Percentiles rank a stretch among this genome's conserved stretches.
These are phyloP conservation scores for Melopsittacus undulatus DNA, from an alignment of 2,797 vertebrate species.

Conservation along the genomic window DNA sequence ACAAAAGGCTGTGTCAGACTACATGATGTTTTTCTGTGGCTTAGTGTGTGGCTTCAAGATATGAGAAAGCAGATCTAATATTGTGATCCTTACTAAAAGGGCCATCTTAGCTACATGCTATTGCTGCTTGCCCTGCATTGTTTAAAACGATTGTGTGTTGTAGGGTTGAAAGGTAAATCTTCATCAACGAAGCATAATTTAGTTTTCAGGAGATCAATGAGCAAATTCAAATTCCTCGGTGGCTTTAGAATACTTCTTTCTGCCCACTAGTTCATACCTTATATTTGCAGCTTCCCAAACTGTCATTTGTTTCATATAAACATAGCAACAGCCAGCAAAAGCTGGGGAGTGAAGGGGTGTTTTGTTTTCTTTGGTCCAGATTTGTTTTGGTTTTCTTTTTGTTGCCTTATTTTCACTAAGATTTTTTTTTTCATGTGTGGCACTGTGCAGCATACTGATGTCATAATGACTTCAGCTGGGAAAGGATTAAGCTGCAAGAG, in stretches of 20 bases:
- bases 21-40: not conserved
- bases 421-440: not conserved
- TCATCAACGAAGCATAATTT: not conserved
- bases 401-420: not conserved
- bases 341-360: rapidly evolving
- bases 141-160: rapidly evolving
- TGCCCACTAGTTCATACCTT: not conserved
- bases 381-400: not conserved
- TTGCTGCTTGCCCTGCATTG: not conserved
- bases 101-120: not conserved
- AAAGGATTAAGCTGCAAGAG: not conserved
- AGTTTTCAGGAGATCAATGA: not conserved
- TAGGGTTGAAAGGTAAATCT: not conserved
- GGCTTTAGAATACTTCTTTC: not conserved
- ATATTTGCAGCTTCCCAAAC: not conserved
- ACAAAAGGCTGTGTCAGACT: not conserved
- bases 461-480: not conserved
- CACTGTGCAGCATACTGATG: not conserved
- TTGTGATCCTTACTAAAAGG: not conserved
- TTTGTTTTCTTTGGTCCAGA: not conserved
- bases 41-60: not conserved
- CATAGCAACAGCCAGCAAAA: not conserved
- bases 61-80: not conserved
- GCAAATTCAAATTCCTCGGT: not conserved
- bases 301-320: not conserved